A percentile compares a stretch with the other conserved stretches of the same genome.
Evolutionary conservation across 2,797 vertebrate genomes (phyloP).

Genomic region (Bradypodion ventrale): DNA sequence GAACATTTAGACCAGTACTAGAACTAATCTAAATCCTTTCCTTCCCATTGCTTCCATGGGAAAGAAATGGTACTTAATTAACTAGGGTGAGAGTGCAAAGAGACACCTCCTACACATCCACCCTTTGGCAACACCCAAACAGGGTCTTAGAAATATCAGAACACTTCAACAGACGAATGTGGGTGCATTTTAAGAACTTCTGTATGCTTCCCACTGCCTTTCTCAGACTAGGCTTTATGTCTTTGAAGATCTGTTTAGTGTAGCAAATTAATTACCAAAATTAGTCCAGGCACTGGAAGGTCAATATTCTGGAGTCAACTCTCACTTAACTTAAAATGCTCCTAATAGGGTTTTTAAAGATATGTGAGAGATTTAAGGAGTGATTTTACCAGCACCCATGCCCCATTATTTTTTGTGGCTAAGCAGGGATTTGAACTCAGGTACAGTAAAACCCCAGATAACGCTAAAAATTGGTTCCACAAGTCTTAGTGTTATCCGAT

Average conservation of each 20-base stretch:
- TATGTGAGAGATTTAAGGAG: too few species aligned
- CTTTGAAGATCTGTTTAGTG: background rate
- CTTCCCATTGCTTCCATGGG: background rate
- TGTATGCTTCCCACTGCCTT: background rate
- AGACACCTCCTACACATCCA: background rate
- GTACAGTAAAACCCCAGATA: too few species aligned
- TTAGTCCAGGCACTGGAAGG: background rate
- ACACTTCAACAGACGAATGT: background rate
- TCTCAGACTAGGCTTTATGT: background rate
- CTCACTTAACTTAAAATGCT: too few species aligned
- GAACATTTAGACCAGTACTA: background rate
- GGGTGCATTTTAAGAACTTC: background rate
- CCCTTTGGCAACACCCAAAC: background rate
- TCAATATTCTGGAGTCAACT: background rate
- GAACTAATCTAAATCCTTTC: background rate
- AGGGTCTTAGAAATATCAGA: background rate
- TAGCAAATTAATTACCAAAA: background rate
- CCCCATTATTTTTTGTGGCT: too few species aligned
- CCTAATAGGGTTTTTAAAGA: too few species aligned
- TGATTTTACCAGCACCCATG: too few species aligned
- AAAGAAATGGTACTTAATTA: background rate
- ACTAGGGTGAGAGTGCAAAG: background rate
- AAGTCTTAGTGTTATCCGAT: too few species aligned
- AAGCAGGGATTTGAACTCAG: too few species aligned
- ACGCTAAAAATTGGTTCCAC: too few species aligned